Evolutionary conservation across 2,797 vertebrate species (phyloP).

Genomic region (Sciaenops ocellatus): DNA sequence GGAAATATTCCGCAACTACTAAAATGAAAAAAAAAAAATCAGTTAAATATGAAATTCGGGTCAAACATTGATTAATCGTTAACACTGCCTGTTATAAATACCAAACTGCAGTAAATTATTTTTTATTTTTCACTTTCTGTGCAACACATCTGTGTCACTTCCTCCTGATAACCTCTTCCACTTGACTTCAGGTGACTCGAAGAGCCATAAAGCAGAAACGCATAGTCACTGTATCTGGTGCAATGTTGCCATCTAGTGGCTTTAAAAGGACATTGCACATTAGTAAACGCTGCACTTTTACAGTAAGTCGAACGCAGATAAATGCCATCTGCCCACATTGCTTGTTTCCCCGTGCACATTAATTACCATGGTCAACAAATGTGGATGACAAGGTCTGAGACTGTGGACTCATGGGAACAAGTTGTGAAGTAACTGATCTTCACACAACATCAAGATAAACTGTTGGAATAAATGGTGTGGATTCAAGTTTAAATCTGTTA

Average conservation of each 20-base stretch:
- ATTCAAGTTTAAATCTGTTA: neutral
- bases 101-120: fast-evolving
- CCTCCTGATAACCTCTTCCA: slow-evolving; percentile 26
- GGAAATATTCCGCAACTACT: neutral
- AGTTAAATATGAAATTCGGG: neutral
- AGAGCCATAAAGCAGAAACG: neutral
- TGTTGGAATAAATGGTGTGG: slow-evolving; percentile 17
- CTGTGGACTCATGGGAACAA: slow-evolving; percentile 37
- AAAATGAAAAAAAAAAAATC: neutral
- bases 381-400: slow-evolving; percentile 39
- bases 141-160: slow-evolving; percentile 2
- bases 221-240: slow-evolving; percentile 6
- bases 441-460: slow-evolving; percentile 14
- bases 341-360: slow-evolving; percentile 28
- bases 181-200: slow-evolving; percentile 14
- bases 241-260: slow-evolving; percentile 74
- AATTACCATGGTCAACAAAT: slow-evolving; percentile 54
- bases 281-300: slow-evolving; percentile 25
- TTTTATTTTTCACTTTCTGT: neutral
- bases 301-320: slow-evolving; percentile 39
- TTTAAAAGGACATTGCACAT: neutral
- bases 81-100: neutral
- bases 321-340: slow-evolving; percentile 48
- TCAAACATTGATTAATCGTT: neutral
- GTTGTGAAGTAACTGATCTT: slow-evolving; percentile 26